Evolutionary conservation across 1,140 invertebrate genomes (phyloP), one percentile per base, ranked within the genome.

Genomic region (Heliothis virescens): DNA sequence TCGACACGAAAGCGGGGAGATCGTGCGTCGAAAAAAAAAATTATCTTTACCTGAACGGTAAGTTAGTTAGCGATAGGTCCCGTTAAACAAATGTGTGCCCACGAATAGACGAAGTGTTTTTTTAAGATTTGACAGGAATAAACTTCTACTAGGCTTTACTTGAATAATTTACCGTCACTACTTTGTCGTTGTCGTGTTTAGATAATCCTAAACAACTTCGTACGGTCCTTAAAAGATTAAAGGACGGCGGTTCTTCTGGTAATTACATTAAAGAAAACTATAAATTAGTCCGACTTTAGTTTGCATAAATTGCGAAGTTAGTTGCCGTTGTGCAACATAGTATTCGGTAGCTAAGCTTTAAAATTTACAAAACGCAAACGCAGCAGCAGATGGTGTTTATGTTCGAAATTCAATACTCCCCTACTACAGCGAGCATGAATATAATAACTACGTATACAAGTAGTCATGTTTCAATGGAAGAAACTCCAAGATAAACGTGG

Each of bases 11-110:
- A 67, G 75, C 72, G 75, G 73, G 82, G 65, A 80, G 80, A 75
- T 78, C 52, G 62, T 72, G 55, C 57, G 79, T 71, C 67, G 67
- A 83, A 85, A 90, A 85, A n/a, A 90, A 89, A 91, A 82, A 86
- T 85, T 87, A 82, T 86, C 86, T 84, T 89, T 92, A 91, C 90
- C 90, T 92, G 91, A 87, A 85, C 87, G 82, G 83, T 84, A 77
- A 82, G 75, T 80, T 82, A 82, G 86, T 87, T 89, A 86, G 87
- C 85, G 88, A 88, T 88, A 87, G 86, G 86, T 89, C 77, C 89
- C 86, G 90, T 93, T 94, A 90, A 89, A 90, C 88, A 93, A 94
- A 94, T 91, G 90, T 78, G 62, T 69, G 65, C 41, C 7, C 16
- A 26, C 53, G 63, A 73, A 69, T 48, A 76, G 41, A 26, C 52